These are phyloP conservation scores for Sebastes glaucus DNA, from an alignment of 2,797 vertebrate species.

Conservation along the genomic window DNA sequence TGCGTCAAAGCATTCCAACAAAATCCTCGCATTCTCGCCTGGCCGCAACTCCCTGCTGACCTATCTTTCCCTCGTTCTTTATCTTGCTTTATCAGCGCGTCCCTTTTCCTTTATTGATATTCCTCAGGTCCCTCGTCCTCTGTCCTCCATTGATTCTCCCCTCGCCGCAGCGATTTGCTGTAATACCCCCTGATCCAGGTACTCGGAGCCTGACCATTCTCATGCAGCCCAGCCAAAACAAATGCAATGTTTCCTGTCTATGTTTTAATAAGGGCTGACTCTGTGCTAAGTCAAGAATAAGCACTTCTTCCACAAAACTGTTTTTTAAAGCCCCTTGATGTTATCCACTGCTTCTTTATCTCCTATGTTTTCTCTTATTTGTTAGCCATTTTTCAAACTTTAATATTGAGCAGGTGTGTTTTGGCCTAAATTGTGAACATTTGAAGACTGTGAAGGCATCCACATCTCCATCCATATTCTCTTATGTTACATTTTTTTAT, in stretches of 20 bases:
- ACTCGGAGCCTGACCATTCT: slow-evolving; percentile 44
- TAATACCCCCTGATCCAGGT: slow-evolving; percentile 44
- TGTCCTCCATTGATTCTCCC: slow-evolving; percentile 20
- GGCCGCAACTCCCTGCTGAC: slow-evolving; percentile 43
- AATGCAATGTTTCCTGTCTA: slow-evolving; percentile 66
- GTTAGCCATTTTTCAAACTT: slow-evolving; percentile 11
- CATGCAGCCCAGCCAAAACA: slow-evolving; percentile 63
- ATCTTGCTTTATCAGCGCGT: slow-evolving; percentile 52
- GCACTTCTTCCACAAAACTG: slow-evolving; percentile 42
- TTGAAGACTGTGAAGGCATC: slow-evolving; percentile 16
- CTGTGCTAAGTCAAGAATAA: slow-evolving; percentile 55
- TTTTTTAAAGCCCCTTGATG: slow-evolving; percentile 41
- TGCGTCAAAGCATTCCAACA: slow-evolving; percentile 46
- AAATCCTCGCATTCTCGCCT: slow-evolving; percentile 54
- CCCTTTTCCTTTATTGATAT: slow-evolving; percentile 32
- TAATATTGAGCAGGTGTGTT: neutral
- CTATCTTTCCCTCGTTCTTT: slow-evolving; percentile 35
- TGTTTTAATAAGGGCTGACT: slow-evolving; percentile 54
- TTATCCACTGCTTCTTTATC: slow-evolving; percentile 19
- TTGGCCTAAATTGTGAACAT: neutral
- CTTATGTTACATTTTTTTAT: neutral
- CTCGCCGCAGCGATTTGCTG: slow-evolving; percentile 5
- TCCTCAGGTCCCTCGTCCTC: slow-evolving; percentile 31
- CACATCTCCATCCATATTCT: neutral
- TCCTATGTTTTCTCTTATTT: neutral